phyloP scores from a whole-genome alignment of 2,888 invertebrate genomes.

The Diplazon laetatorius region DNA sequence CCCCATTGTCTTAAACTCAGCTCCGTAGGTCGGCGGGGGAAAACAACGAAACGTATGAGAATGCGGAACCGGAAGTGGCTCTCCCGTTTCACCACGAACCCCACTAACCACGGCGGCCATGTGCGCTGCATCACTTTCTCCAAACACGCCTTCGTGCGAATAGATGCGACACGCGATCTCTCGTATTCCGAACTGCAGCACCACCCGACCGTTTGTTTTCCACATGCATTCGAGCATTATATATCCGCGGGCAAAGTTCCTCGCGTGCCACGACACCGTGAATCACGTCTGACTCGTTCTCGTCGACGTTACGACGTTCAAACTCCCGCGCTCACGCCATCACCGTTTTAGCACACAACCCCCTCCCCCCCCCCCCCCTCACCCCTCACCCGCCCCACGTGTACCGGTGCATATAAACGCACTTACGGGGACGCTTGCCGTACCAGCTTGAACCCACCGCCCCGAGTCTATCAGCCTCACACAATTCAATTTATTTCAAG shows the following conservation, averaged over 20 bases:
- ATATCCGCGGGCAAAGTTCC: conserved; percentile 54
- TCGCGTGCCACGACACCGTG: conserved; percentile 63
- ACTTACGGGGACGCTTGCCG: conserved; percentile 22
- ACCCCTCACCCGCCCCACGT: no score
- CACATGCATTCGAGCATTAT: conserved; percentile 26
- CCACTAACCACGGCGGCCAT: background rate
- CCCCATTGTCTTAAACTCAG: background rate
- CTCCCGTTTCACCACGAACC: conserved; percentile 9
- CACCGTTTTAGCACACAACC: conserved; percentile 46
- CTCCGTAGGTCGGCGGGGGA: background rate
- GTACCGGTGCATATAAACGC: background rate
- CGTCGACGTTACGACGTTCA: conserved; percentile 57
- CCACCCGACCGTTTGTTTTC: conserved; percentile 26
- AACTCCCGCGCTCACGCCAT: conserved; percentile 61
- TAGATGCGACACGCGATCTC: conserved; percentile 4
- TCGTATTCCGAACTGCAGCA: conserved; percentile 15
- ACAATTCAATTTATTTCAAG: conserved; percentile 33
- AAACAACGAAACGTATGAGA: conserved; percentile 41
- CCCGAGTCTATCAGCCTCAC: conserved; percentile 1
- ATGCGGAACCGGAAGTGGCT: conserved; percentile 46
- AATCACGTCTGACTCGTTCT: conserved; percentile 62
- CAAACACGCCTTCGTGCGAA: conserved; percentile 9
- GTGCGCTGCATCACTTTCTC: conserved; percentile 35
- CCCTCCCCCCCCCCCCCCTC: no score
- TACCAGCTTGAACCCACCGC: conserved; percentile 46